A percentile compares a stretch with the other conserved stretches of the same genome.
Evolutionary conservation across 2,888 invertebrate genomes (phyloP).

Genomic region (Rhynchonema sp.): DNA sequence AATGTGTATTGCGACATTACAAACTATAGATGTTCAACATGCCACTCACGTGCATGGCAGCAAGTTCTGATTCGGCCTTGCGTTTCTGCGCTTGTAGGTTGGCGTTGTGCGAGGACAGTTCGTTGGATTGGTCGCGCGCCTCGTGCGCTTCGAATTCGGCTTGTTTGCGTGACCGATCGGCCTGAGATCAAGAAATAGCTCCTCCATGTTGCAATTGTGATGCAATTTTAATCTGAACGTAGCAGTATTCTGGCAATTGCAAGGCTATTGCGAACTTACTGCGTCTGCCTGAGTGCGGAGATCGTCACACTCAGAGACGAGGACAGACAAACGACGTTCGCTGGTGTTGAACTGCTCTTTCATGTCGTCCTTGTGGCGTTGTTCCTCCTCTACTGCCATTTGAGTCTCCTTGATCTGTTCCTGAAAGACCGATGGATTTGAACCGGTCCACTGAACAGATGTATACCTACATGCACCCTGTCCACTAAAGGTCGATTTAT

Average conservation of each 20-base stretch:
- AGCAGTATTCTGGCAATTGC: no score
- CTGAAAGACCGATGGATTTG: constrained; percentile 56
- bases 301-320: constrained; percentile 91
- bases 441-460: no score
- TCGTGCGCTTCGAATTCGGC: constrained; percentile 10
- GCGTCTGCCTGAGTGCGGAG: constrained; percentile 38
- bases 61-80: constrained; percentile 93
- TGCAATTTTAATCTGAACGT: no score
- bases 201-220: no score
- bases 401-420: constrained; percentile 57
- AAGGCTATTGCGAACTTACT: no score
- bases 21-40: no score
- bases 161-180: constrained; percentile 10
- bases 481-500: no score
- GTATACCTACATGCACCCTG: no score
- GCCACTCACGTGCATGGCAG: constrained; percentile 68
- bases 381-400: constrained; percentile 67
- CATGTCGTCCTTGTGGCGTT: constrained; percentile 45
- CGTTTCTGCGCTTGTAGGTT: constrained; percentile 82
- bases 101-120: constrained; percentile 74
- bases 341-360: neutral
- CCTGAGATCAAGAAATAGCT: constrained; percentile 2
- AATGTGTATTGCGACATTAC: no score
- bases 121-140: constrained; percentile 67
- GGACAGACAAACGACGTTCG: constrained; percentile 37